A percentile compares a stretch with the other conserved stretches of the same genome.
phyloP scores from a whole-genome alignment of 2,797 vertebrate species.

The Pangasius macronema region DNA sequence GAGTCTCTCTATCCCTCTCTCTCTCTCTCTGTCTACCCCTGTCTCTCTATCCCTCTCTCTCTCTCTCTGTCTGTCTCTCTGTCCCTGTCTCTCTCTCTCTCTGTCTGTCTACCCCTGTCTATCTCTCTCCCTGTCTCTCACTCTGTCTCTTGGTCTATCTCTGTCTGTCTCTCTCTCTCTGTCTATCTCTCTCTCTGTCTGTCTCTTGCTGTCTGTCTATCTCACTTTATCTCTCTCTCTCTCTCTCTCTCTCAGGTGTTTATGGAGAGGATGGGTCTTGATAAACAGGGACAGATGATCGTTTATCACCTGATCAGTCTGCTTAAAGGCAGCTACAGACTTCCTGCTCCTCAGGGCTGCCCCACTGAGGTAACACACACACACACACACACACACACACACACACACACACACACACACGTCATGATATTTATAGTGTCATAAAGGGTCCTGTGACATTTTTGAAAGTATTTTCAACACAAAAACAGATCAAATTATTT shows the following conservation, averaged over 20 bases:
- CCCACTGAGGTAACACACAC: constrained; percentile 81
- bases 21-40: neutral
- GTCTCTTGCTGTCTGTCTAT: neutral
- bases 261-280: constrained; percentile 95
- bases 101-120: neutral
- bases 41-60: neutral
- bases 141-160: no score
- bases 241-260: constrained; percentile 79
- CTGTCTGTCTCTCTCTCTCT: neutral
- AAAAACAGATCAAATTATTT: neutral
- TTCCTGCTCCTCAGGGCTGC: constrained; percentile 86
- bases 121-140: neutral
- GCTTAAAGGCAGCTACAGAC: constrained; percentile 83
- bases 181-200: no score
- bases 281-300: constrained; percentile 99
- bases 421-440: neutral
- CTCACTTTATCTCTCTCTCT: neutral
- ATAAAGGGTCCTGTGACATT: neutral
- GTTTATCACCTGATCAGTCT: constrained; percentile 95
- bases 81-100: neutral
- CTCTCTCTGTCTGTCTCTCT: neutral
- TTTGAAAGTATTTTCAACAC: neutral
- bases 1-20: constrained; percentile 40
- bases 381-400: constrained; percentile 7
- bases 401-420: neutral